A percentile compares a stretch with the other conserved stretches of the same genome.
Conservation (phyloP, 2,797 vertebrate genomes). For the Anas acuta region DNA sequence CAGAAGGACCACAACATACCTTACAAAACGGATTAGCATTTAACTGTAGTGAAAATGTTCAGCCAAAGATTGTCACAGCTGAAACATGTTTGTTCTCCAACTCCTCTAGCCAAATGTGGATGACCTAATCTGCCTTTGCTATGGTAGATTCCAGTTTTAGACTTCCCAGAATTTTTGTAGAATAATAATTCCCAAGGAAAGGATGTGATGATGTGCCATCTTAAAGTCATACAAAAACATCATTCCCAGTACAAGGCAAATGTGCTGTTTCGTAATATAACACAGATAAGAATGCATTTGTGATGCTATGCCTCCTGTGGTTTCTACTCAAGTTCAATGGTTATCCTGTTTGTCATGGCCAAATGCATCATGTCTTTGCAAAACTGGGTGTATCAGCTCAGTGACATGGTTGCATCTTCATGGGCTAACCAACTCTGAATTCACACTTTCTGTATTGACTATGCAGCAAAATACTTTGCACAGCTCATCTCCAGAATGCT, state of each 20-base stretch:
- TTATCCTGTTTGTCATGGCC: neutral
- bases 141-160: slow-evolving; percentile 23
- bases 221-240: neutral
- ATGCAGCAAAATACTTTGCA: neutral
- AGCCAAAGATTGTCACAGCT: slow-evolving; percentile 16
- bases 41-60: slow-evolving; percentile 9
- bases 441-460: neutral
- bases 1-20: neutral
- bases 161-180: slow-evolving; percentile 19
- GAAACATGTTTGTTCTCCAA: neutral
- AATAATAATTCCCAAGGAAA: neutral
- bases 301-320: neutral
- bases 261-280: neutral
- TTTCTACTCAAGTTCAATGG: neutral
- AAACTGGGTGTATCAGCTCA: neutral
- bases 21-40: neutral
- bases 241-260: neutral
- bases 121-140: slow-evolving; percentile 33
- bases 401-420: neutral
- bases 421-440: neutral
- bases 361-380: neutral
- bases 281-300: neutral
- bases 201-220: neutral
- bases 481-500: neutral
- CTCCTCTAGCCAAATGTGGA: neutral